Evolutionary conservation across 2,888 invertebrate genomes (phyloP), one percentile per base, ranked within the genome.

Genomic region (Stenolophus ochropezus): DNA sequence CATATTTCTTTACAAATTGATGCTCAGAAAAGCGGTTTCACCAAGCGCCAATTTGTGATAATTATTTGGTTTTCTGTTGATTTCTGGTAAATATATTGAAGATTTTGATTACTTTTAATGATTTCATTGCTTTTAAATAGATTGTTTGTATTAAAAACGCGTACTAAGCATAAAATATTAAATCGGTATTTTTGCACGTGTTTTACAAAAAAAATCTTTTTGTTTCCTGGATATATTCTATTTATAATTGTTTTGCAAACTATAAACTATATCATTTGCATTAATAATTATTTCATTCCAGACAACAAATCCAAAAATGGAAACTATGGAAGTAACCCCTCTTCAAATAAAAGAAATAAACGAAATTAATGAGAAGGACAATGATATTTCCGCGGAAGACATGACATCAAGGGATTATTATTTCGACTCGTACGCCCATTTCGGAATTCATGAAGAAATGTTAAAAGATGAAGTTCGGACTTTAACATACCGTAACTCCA

Each of bases 381-480:
- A 49, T 51, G 89, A 91, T 85, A 92, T 95, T 3, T 91, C 94
- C 1, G 94, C 96, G 0, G 97, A 97, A 85, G 98, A 99, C 86
- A 99, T 99, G 99, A 99, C 99, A 1, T 99, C 99, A 4, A 93
- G 98, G 85, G 99, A 99, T 89, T 99, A 99, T 89, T 99, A 99
- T 89, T 99, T 99, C 89, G 99, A 99, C 90, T 99, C 99, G 0
- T 99, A 99, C 89, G 99, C 99, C 73, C 99, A 99, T 91, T 99
- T 99, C 90, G 99, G 99, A 61, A 99, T 99, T 86, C 99, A 99
- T 88, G 99, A 99, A 91, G 99, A 99, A 91, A 99, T 99, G 99
- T 91, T 99, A 83, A 99, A 99, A 90, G 99, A 99, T 89, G 99
- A 99, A 92, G 98, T 99, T 25, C 93, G 99, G 79, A 99, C 99